Evolutionary conservation across 2,113 vertebrate species (phyloP).

Genomic region (Perognathus longimembris): DNA sequence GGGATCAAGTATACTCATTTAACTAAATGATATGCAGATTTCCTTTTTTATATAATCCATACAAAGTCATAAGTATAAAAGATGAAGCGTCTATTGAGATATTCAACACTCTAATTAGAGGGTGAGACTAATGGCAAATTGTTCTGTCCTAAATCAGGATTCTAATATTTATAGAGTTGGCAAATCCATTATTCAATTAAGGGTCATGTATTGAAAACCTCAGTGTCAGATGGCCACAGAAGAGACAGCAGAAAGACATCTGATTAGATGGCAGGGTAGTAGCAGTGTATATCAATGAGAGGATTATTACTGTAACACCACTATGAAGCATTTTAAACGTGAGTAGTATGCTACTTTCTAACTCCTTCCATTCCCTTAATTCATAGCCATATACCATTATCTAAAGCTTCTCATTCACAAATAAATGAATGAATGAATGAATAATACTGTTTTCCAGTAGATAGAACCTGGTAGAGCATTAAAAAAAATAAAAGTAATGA

Average conservation of each 20-base stretch:
- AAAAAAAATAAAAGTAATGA: not conserved
- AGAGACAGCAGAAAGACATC: not conserved
- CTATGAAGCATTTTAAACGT: not conserved
- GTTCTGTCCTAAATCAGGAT: constrained; percentile 14
- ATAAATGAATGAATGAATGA: constrained; percentile 32
- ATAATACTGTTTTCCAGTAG: not conserved
- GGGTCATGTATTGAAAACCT: not conserved
- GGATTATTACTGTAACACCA: constrained; percentile 15
- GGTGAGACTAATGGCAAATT: not conserved
- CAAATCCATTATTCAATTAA: constrained; percentile 9
- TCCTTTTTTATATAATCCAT: constrained; percentile 29
- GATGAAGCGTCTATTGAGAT: not conserved
- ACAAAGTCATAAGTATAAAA: constrained; percentile 8
- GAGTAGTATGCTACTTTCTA: not conserved
- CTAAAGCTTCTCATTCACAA: constrained; percentile 22
- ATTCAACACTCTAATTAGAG: not conserved
- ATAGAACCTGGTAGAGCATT: not conserved
- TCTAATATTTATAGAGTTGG: not conserved
- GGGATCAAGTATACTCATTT: not conserved
- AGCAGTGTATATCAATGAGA: not conserved
- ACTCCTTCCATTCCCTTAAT: constrained; percentile 26
- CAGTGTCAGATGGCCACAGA: not conserved
- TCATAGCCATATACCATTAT: constrained; percentile 32
- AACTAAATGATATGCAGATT: not conserved
- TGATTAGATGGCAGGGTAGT: not conserved